These are phyloP conservation scores for Sebastolobus altivelis DNA, from an alignment of 2,797 vertebrate genomes.

Conservation along the genomic window DNA sequence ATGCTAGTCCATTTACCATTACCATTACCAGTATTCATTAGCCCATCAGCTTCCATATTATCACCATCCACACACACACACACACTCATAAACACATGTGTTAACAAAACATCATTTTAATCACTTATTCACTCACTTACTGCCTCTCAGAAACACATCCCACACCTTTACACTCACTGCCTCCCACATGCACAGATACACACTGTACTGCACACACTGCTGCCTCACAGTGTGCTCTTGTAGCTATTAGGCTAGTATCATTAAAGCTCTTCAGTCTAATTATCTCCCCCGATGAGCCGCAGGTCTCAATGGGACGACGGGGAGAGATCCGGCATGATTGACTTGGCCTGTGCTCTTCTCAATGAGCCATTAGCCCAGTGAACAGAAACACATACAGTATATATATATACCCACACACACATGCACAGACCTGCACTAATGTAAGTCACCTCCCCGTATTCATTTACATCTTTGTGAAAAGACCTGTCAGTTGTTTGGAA, in stretches of 20 bases:
- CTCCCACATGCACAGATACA: conserved; percentile 33
- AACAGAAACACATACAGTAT: conserved; percentile 17
- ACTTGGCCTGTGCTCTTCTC: conserved; percentile 63
- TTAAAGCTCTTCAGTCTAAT: conserved; percentile 81
- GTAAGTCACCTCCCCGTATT: conserved; percentile 43
- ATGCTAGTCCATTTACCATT: background rate
- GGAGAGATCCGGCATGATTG: conserved; percentile 71
- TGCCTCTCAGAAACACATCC: conserved; percentile 27
- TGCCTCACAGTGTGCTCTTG: conserved; percentile 52
- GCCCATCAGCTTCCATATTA: conserved; percentile 34
- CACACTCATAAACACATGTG: conserved; percentile 22
- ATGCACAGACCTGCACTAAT: conserved; percentile 36
- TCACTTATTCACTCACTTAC: conserved; percentile 46
- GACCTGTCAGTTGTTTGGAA: conserved; percentile 53
- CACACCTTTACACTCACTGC: conserved; percentile 33
- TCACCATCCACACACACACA: conserved; percentile 16
- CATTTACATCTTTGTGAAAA: conserved; percentile 63
- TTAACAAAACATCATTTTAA: conserved; percentile 61
- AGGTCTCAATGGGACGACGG: conserved; percentile 70
- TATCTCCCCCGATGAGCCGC: conserved; percentile 77
- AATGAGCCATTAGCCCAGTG: conserved; percentile 55
- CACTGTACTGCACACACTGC: conserved; percentile 17
- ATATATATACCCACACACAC: background rate
- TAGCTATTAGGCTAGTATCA: conserved; percentile 77
- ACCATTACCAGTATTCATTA: conserved; percentile 25